phyloP scores from a whole-genome alignment of 2,113 vertebrate species.

The Chaetops frenatus region DNA sequence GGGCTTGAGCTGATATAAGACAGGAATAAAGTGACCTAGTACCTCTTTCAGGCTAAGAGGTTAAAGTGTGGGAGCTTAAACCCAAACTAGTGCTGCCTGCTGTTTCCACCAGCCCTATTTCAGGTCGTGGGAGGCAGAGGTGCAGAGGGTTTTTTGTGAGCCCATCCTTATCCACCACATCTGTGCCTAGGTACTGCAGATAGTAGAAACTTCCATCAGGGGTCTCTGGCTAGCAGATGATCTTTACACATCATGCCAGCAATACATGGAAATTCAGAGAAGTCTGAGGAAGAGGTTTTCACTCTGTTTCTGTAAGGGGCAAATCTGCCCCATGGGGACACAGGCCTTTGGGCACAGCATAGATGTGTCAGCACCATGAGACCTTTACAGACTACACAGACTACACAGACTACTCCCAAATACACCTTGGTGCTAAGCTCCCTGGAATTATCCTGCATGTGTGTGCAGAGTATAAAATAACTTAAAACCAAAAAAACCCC shows the following conservation, averaged over 20 bases:
- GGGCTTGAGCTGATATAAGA: background rate
- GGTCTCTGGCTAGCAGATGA: conserved; percentile 43
- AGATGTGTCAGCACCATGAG: background rate
- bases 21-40: background rate
- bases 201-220: conserved; percentile 41
- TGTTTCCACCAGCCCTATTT: background rate
- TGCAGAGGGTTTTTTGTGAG: background rate
- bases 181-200: background rate
- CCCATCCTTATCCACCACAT: background rate
- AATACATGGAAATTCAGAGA: background rate
- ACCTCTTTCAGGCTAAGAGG: background rate
- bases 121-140: background rate
- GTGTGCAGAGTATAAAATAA: background rate
- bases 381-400: background rate
- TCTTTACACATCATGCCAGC: background rate
- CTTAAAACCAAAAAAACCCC: rapidly evolving
- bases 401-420: too few species aligned
- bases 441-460: background rate
- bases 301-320: background rate
- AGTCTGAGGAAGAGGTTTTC: background rate
- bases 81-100: background rate
- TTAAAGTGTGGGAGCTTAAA: background rate
- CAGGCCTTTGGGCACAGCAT: rapidly evolving
- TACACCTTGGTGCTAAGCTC: rapidly evolving
- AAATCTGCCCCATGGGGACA: background rate